Evolutionary conservation across 2,888 invertebrate species (phyloP), one percentile per base, ranked within the genome.

Genomic region (Acleris holmiana): DNA sequence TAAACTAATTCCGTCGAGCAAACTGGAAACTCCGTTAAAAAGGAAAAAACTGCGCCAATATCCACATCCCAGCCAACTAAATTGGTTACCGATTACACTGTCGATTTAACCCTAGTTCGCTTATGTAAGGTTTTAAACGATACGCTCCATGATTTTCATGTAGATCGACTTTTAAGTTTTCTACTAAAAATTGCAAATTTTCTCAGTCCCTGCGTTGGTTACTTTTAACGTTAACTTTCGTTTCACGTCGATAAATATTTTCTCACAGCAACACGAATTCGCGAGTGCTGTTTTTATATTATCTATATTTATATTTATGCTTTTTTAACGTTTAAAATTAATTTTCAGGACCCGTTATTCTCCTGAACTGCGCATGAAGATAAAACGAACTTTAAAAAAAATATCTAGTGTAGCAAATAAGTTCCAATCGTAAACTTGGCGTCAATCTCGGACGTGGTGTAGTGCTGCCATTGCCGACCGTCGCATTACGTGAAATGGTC

Each of bases 401-500:
- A 76, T n/a, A 8, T 2, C 59, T 82, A 83, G 82, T 82, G 82
- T 79, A 75, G 75, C 76, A 72, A 73, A 77, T 79, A 85, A 89
- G 88, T 88, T 87, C 75, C 76, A 83, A 80, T 81, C 73, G 73
- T 70, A 78, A 76, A 74, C 71, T 82, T 69, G 77, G 84, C 80
- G 80, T 83, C 71, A 73, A 78, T 76, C 76, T 76, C 69, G 79
- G 82, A 79, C 75, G 77, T 77, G 81, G 76, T 79, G 79, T 79
- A 78, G 77, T 74, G 79, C 78, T 76, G 65, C 41, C 46, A 77
- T 79, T 77, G 83, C 81, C 78, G 85, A 79, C 83, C 74, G 80
- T 80, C 85, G 82, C 84, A 84, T 85, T 84, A 74, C 88, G 88
- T 91, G 91, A 91, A 91, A 91, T 91, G 92, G 92, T 92, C 89